phyloP scores from a whole-genome alignment of 2,113 vertebrate genomes.

The Anhinga rufa region DNA sequence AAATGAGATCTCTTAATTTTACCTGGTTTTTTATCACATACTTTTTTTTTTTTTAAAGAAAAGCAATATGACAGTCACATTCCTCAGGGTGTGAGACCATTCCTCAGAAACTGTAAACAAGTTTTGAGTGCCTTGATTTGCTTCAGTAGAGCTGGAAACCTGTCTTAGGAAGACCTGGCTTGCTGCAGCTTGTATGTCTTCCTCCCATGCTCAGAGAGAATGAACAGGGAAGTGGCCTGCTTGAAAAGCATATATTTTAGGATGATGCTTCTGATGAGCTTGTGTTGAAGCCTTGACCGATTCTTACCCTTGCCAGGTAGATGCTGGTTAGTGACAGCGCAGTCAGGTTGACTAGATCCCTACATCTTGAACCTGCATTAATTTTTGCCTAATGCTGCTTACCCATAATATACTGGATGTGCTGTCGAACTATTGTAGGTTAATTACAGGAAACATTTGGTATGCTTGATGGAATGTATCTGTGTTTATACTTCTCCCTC shows the following conservation, averaged over 20 bases:
- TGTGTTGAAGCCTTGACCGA: not conserved
- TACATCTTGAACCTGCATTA: not conserved
- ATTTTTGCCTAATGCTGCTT: not conserved
- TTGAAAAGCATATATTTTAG: not conserved
- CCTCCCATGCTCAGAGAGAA: not conserved
- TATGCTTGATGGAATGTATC: not conserved
- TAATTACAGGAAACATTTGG: slow-evolving; percentile 11
- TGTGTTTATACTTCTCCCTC: not conserved
- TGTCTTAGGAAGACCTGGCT: not conserved
- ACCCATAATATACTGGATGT: not conserved
- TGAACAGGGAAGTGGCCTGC: not conserved
- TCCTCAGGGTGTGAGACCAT: not conserved
- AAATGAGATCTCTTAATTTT: not conserved
- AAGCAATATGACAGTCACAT: not conserved
- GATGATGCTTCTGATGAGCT: not conserved
- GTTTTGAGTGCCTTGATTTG: not conserved
- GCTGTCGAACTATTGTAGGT: not conserved
- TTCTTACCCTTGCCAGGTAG: not conserved
- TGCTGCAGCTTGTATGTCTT: not conserved
- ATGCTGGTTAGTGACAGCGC: not conserved
- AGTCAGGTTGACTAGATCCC: not conserved
- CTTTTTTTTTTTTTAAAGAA: not conserved
- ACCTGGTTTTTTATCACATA: not conserved
- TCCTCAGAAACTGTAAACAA: not conserved
- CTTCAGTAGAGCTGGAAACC: not conserved